Conservation (phyloP, 2,888 invertebrate genomes). For the Pristionchus japonicus region DNA sequence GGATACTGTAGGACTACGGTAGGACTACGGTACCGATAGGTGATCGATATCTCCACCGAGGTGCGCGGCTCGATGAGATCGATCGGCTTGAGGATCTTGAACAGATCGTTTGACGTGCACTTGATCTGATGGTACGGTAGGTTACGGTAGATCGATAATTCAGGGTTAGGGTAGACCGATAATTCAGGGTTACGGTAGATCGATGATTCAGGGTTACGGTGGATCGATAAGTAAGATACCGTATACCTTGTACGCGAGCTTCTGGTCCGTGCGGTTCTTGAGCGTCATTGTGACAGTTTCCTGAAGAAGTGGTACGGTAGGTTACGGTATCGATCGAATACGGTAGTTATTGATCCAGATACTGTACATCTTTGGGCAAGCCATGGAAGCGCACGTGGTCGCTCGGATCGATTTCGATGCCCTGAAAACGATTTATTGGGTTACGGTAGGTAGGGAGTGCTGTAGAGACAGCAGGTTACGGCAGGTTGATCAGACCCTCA, state of each 20-base stretch:
- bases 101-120: slow-evolving; percentile 69
- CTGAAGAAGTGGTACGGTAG: neutral
- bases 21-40: slow-evolving; percentile 48
- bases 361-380: neutral
- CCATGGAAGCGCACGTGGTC: neutral
- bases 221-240: neutral
- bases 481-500: neutral
- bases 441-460: neutral
- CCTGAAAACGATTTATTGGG: neutral
- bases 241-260: slow-evolving; percentile 67
- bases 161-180: neutral
- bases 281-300: slow-evolving; percentile 47
- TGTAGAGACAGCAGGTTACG: no score
- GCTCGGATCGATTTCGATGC: slow-evolving; percentile 8
- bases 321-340: neutral
- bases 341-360: neutral
- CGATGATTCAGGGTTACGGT: neutral
- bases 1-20: neutral
- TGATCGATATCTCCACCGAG: slow-evolving; percentile 34
- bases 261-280: slow-evolving; percentile 64
- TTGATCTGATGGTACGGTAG: slow-evolving; percentile 56
- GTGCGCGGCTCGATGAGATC: slow-evolving; percentile 29
- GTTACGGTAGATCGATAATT: neutral
- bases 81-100: slow-evolving; percentile 56
- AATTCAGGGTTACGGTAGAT: neutral